Percentiles rank a stretch among this genome's conserved stretches.
Conservation (phyloP, 2,888 invertebrate species). For the Drosophila peninsularis region DNA sequence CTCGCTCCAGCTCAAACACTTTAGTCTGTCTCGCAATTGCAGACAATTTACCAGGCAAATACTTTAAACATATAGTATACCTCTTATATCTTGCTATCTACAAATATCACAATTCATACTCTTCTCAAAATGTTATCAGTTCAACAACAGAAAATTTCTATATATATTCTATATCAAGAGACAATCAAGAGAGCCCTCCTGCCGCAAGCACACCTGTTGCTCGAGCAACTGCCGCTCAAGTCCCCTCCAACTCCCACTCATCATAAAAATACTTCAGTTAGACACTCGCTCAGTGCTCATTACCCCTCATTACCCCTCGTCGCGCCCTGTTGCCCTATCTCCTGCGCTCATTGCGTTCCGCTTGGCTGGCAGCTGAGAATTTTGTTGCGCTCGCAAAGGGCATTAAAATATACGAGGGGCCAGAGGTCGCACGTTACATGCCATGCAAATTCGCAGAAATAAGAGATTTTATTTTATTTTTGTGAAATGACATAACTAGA, state of each 20-base stretch:
- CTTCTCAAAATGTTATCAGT: not conserved
- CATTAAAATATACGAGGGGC: conserved; percentile 14
- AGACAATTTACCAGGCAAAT: not conserved
- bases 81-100: not conserved
- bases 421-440: conserved; percentile 7
- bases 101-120: not conserved
- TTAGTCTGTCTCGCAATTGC: not conserved
- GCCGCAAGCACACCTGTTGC: conserved; percentile 39
- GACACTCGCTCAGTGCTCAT: conserved; percentile 21
- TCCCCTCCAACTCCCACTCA: not conserved
- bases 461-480: conserved; percentile 16
- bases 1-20: not conserved
- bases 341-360: conserved; percentile 36
- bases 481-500: conserved; percentile 36
- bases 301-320: not conserved
- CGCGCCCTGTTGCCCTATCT: not conserved
- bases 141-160: not conserved
- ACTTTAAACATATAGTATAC: not conserved
- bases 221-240: not conserved
- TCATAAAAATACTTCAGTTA: conserved; percentile 1
- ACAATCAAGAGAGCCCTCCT: conserved; percentile 1
- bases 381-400: conserved; percentile 32
- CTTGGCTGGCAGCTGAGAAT: conserved; percentile 43
- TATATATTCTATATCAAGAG: not conserved
- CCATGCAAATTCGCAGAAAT: conserved; percentile 24